Conservation (phyloP, 2,113 vertebrate species). For the Myotis davidii region DNA sequence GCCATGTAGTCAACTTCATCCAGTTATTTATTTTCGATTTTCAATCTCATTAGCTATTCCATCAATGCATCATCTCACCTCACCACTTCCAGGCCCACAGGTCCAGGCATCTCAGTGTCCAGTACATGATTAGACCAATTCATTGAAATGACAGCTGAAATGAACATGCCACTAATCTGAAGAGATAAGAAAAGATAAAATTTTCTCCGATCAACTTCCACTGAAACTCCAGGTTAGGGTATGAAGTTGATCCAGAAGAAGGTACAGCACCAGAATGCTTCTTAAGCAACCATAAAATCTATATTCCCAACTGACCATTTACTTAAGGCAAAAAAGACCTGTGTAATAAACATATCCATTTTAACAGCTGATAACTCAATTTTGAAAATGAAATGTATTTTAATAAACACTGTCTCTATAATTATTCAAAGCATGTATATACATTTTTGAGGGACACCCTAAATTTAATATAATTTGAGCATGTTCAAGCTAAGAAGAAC, state of each 20-base stretch:
- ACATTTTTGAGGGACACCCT: background rate
- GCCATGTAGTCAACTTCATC: background rate
- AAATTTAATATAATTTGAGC: background rate
- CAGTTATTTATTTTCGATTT: background rate
- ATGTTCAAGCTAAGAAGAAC: background rate
- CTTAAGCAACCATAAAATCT: background rate
- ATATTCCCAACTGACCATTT: background rate
- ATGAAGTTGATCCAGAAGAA: background rate
- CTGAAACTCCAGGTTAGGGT: background rate
- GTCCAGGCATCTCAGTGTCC: background rate
- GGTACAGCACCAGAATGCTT: background rate
- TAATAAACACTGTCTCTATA: no score
- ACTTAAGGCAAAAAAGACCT: background rate
- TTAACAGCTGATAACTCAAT: no score
- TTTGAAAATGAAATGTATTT: no score
- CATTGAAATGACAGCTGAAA: background rate
- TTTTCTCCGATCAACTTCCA: background rate
- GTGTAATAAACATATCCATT: background rate
- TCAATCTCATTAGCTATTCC: background rate
- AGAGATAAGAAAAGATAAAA: background rate
- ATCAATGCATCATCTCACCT: background rate
- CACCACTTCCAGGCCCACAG: background rate
- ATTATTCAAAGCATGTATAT: no score
- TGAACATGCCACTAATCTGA: background rate
- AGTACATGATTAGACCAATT: background rate